These are phyloP conservation scores for Plebejus anna DNA, from an alignment of 2,888 invertebrate genomes.

Conservation along the genomic window DNA sequence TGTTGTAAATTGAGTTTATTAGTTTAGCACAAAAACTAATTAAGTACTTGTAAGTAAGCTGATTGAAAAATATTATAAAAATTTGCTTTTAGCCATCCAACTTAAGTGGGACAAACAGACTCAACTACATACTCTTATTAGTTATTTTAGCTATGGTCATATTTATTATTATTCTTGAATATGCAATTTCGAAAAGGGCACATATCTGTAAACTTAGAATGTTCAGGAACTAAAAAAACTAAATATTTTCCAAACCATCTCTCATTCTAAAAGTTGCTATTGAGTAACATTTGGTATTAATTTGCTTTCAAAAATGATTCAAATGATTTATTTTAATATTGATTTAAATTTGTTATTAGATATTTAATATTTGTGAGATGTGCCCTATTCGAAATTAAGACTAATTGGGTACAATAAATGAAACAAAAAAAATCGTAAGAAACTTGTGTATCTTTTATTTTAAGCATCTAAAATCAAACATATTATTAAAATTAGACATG, in stretches of 20 bases:
- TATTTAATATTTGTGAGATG: constrained; percentile 28
- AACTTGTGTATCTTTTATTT: constrained; percentile 25
- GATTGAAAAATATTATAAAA: too few species aligned
- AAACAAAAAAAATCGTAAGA: constrained; percentile 18
- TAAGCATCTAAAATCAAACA: constrained; percentile 23
- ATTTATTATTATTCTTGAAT: too few species aligned
- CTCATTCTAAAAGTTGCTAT: background rate
- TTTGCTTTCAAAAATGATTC: constrained; percentile 10
- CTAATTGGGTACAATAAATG: constrained; percentile 27
- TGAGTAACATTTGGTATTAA: background rate
- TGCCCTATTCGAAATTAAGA: constrained; percentile 27
- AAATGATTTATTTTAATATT: constrained; percentile 28
- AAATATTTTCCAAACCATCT: background rate
- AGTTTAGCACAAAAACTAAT: too few species aligned
- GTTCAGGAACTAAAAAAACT: background rate
- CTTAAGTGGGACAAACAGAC: too few species aligned
- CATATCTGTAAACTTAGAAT: background rate
- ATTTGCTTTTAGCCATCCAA: too few species aligned
- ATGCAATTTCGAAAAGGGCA: background rate
- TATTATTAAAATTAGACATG: constrained; percentile 7
- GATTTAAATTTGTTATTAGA: constrained; percentile 28
- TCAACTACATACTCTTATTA: too few species aligned
- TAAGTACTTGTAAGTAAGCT: too few species aligned
- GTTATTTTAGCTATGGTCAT: too few species aligned
- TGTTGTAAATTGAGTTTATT: too few species aligned